phyloP scores from a whole-genome alignment of 2,113 vertebrate species.

The Paratilapia polleni region DNA sequence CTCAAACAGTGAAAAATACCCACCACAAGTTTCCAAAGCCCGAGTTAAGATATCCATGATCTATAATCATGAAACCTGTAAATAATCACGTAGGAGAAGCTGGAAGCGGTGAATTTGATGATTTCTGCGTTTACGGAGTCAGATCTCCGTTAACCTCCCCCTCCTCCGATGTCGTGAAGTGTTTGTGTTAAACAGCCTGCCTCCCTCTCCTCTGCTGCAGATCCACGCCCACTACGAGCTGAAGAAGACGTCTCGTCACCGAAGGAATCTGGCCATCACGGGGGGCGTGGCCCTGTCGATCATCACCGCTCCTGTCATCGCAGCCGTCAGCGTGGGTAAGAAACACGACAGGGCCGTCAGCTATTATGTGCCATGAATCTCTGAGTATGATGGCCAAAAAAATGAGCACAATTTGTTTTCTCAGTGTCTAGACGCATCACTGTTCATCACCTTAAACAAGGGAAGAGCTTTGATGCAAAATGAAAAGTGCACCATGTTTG shows the following conservation, averaged over 20 bases:
- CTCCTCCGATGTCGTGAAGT: background rate
- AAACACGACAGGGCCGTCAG: background rate
- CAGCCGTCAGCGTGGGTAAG: slow-evolving; percentile 97
- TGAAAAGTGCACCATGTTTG: background rate
- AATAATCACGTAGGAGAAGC: background rate
- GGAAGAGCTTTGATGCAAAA: background rate
- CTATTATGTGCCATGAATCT: background rate
- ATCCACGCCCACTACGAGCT: slow-evolving; percentile 97
- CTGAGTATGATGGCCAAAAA: background rate
- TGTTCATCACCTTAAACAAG: background rate
- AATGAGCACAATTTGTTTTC: background rate
- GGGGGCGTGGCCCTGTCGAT: slow-evolving; percentile 96
- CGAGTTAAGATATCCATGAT: too few relatives aligned
- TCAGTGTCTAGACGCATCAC: background rate
- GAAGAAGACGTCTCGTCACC: slow-evolving; percentile 93
- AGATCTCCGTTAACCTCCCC: background rate
- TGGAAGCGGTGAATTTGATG: fast-evolving
- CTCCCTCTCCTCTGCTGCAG: slow-evolving; percentile 70
- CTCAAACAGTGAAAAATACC: too few relatives aligned
- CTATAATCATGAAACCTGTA: background rate
- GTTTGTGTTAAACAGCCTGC: background rate
- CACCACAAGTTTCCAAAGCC: background rate
- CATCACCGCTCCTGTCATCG: slow-evolving; percentile 95
- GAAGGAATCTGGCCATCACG: slow-evolving; percentile 96
- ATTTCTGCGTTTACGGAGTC: background rate